These are phyloP conservation scores for Blomia tropicalis DNA, from an alignment of 2,888 invertebrate genomes.

Conservation along the genomic window DNA sequence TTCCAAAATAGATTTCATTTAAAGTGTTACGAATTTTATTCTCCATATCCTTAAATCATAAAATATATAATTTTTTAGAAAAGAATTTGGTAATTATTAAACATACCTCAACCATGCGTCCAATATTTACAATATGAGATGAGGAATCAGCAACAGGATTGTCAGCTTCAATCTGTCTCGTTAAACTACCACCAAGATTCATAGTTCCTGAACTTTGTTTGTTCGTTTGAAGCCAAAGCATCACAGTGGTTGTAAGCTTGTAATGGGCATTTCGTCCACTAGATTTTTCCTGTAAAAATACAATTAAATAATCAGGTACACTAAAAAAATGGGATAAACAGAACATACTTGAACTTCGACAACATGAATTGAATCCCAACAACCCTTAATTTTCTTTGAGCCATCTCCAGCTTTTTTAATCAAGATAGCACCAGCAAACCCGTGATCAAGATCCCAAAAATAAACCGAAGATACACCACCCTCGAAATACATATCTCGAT, in stretches of 20 bases:
- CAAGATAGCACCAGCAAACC: conserved; percentile 87
- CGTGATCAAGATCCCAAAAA: conserved; percentile 96
- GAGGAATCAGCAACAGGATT: conserved; percentile 73
- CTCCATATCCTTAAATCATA: conserved; percentile 63
- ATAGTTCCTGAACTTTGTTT: conserved; percentile 87
- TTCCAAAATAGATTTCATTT: conserved; percentile 97
- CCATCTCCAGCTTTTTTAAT: conserved; percentile 98
- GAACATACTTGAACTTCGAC: conserved; percentile 65
- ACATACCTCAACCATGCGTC: conserved; percentile 73
- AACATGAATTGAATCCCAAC: conserved; percentile 99
- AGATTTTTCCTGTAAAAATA: conserved; percentile 57
- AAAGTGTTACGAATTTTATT: conserved; percentile 95
- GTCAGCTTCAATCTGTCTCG: conserved; percentile 86
- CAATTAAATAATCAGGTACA: not conserved
- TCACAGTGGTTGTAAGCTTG: conserved; percentile 94
- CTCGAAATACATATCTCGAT: conserved; percentile 97
- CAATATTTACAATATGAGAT: conserved; percentile 96
- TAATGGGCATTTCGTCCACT: conserved; percentile 87
- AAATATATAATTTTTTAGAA: not conserved
- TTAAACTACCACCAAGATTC: conserved; percentile 95
- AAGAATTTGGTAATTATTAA: conserved; percentile 24
- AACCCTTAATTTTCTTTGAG: conserved; percentile 93
- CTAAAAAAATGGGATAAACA: not conserved
- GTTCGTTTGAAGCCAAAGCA: conserved; percentile 98
- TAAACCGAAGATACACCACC: conserved; percentile 98